phyloP scores from a whole-genome alignment of 2,797 vertebrate species.

The Apogon talboti region DNA sequence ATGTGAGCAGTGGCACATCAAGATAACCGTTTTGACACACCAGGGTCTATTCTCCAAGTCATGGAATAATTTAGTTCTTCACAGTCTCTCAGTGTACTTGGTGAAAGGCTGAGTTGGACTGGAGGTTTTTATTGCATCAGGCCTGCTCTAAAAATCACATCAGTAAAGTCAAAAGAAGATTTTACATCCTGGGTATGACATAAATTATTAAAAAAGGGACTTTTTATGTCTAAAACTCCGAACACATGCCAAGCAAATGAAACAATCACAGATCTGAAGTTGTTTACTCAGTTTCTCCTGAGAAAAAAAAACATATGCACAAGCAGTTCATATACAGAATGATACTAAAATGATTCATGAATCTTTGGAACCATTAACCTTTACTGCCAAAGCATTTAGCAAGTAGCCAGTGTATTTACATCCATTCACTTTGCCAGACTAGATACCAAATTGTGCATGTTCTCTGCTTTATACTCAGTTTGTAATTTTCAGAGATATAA shows the following conservation, averaged over 20 bases:
- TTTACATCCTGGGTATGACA: slow-evolving; percentile 19
- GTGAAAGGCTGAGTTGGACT: slow-evolving; percentile 20
- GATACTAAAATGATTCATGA: too few relatives aligned
- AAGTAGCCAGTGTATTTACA: too few relatives aligned
- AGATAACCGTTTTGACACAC: slow-evolving; percentile 48
- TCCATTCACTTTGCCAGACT: too few relatives aligned
- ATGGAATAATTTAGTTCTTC: slow-evolving; percentile 43
- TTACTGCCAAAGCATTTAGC: too few relatives aligned
- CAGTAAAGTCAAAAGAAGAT: slow-evolving; percentile 7
- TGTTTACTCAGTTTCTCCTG: background rate
- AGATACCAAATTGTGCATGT: too few relatives aligned
- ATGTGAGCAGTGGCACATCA: slow-evolving; percentile 27
- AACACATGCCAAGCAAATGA: slow-evolving; percentile 8
- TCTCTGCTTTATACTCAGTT: too few relatives aligned
- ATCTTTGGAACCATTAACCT: too few relatives aligned
- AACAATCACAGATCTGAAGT: background rate
- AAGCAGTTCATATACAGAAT: too few relatives aligned
- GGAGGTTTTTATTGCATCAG: slow-evolving; percentile 13
- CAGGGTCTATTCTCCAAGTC: slow-evolving; percentile 36
- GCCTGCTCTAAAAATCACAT: slow-evolving; percentile 26
- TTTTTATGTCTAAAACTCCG: slow-evolving; percentile 9
- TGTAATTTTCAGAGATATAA: too few relatives aligned
- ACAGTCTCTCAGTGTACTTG: slow-evolving; percentile 18
- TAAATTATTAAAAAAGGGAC: slow-evolving; percentile 8
- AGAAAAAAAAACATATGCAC: too few relatives aligned